Base-by-base conservation (phyloP, 2,888 invertebrate genomes). In the Thymelicus sylvestris region DNA sequence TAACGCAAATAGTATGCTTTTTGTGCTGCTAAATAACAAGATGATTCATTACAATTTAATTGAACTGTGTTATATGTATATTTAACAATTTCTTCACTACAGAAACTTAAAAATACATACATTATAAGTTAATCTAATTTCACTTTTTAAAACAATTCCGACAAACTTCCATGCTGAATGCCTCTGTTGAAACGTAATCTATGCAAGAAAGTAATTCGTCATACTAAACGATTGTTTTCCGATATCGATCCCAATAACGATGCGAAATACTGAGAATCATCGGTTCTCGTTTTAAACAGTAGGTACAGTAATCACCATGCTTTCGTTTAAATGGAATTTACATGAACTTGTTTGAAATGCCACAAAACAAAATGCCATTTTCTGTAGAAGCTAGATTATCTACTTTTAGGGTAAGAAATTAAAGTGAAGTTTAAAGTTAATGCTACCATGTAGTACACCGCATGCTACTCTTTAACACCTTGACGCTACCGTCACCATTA, bases 201-300 rank as follows among this genome's bases (percentile, higher is more conserved):
- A 39, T 66, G 66, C 47, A 71, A 71, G 55, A 62, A 67, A 71
- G 66, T 48, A 71, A 77, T 80, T 78, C 79, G 80, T 81, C 80
- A 79, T 75, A 74, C 75, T 72, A 75, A 75, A 78, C 80, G 81
- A 83, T 83, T 79, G 81, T 80, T 83, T 81, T 81, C 75, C 81
- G 79, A 83, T 85, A 86, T 85, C 80, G 83, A 81, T 75, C 72
- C 63, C 72, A 55, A 71, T 65, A 70, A 75, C 67, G 69, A 75
- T 74, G 73, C 77, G 78, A 60, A 61, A 79, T 91, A 90, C 91
- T 73, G 78, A 81, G 91, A 91, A 91, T n/a, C 48, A 71, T 12
- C 38, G 47, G 66, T 66, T 55, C 71, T 47, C 52, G 44, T 61
- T 71, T 47, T 70, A 70, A 39, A 65, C 52, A 19, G 39, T 60